These are phyloP conservation scores for Oscheius onirici DNA, from an alignment of 2,888 invertebrate genomes.

Conservation along the genomic window DNA sequence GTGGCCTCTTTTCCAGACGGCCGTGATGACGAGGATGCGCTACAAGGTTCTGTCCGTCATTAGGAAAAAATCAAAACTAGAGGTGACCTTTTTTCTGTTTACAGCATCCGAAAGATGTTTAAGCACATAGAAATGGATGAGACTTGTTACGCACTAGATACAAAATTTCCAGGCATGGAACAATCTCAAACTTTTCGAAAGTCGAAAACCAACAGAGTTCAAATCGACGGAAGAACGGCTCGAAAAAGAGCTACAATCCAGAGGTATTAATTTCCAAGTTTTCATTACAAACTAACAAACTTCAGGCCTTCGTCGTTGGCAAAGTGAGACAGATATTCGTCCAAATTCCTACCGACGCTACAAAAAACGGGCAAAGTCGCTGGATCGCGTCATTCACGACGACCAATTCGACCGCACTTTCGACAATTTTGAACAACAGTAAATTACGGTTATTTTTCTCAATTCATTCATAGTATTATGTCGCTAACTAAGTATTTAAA, in stretches of 20 bases:
- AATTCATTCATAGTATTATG: too few relatives aligned
- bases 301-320: background rate
- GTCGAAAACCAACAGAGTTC: background rate
- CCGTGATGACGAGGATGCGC: background rate
- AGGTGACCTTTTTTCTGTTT: background rate
- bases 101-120: too few relatives aligned
- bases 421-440: too few relatives aligned
- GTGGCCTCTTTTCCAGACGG: constrained; percentile 8
- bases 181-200: background rate
- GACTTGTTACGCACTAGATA: too few relatives aligned
- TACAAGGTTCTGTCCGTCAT: background rate
- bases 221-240: background rate
- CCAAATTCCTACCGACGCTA: background rate
- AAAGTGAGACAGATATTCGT: background rate
- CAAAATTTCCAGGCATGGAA: background rate
- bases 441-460: too few relatives aligned
- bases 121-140: too few relatives aligned
- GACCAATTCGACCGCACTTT: background rate
- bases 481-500: too few relatives aligned
- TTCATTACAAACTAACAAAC: too few relatives aligned
- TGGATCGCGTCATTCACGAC: background rate
- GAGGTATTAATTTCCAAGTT: too few relatives aligned
- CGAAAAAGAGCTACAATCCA: background rate
- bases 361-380: background rate
- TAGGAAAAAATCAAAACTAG: background rate